Base-by-base conservation (phyloP, 2,797 vertebrate species). In the Lacerta agilis region DNA sequence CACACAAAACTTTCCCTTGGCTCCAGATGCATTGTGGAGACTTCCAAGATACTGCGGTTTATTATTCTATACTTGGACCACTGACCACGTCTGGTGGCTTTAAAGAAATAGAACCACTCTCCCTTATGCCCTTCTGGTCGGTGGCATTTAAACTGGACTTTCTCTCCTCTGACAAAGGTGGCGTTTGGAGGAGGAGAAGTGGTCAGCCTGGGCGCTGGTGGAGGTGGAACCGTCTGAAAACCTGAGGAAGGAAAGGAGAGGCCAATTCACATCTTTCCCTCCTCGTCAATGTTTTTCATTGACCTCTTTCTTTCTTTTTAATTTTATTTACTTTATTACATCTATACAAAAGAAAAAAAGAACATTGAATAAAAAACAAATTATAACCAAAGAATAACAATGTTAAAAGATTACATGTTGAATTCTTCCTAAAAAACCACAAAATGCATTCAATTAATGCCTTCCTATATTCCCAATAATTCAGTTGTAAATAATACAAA, bases 51-150 rank as follows among this genome's bases (percentile, higher is more conserved):
- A 69, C 11, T 69, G 69, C 11, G 4, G 9, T 5, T 6, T 43
- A 23, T 15, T 23, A 6, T 27, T 6, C 0, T 3, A 18, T n/a
- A 20, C n/a, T 2, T 38, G 8, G 6, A 7, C 41, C 66, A 83
- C 33, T 49, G 15, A 11, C 9, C 23, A 1, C 7, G 7, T 49
- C 3, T 17, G 1, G 6, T 49, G 29, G 1, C 0, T 15, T 23
- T 29, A 49, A n/a, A n/a, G 17, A 83, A 83, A 7, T 5, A 29
- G 41, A 49, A 83, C 18, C 8, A 3, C 27, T 10, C 8, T 45
- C 13, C 27, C 29, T 5, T 71, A 29, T 23, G 66, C 23, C 41
- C 9, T 49, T 5, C 27, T 25, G 41, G 81, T 17, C 3, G 41
- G 43, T 29, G n/a, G 41, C 81, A 83, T 5, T 1, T n/a, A 41